These are phyloP conservation scores for Pimephales promelas DNA, from an alignment of 2,113 vertebrate species.

Conservation along the genomic window DNA sequence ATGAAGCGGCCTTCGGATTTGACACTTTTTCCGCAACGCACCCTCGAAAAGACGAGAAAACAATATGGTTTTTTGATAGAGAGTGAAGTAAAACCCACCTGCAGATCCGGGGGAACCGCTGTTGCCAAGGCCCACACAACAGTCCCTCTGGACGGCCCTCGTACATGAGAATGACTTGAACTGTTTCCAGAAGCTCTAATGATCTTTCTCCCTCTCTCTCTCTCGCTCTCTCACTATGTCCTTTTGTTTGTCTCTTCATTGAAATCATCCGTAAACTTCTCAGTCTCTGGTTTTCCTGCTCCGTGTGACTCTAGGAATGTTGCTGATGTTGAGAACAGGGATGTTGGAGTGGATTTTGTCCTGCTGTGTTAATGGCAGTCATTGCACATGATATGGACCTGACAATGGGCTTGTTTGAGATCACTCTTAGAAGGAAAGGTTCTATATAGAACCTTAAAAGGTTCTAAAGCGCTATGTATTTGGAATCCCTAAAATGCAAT, in stretches of 20 bases:
- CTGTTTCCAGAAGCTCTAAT: conserved; percentile 65
- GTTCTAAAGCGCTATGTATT: no score
- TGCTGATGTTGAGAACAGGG: conserved; percentile 38
- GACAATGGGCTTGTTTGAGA: background rate
- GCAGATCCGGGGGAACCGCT: conserved; percentile 56
- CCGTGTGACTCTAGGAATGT: conserved; percentile 40
- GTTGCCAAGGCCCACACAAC: conserved; percentile 63
- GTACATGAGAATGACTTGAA: conserved; percentile 70
- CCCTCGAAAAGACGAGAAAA: conserved; percentile 62
- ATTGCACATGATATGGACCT: background rate
- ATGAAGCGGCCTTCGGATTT: conserved; percentile 48
- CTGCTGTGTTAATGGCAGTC: background rate
- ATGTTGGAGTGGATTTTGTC: conserved; percentile 28
- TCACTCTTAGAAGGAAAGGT: no score
- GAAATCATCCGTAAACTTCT: conserved; percentile 56
- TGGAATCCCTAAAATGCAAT: no score
- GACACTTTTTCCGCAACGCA: conserved; percentile 59
- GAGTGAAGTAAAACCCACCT: conserved; percentile 70
- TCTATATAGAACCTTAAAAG: no score
- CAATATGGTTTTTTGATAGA: conserved; percentile 60
- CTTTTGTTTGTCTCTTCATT: conserved; percentile 51
- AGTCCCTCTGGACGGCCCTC: conserved; percentile 52
- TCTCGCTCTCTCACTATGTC: conserved; percentile 37
- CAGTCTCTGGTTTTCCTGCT: conserved; percentile 38
- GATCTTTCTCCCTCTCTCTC: conserved; percentile 49